Base-by-base conservation (phyloP, 2,797 vertebrate genomes). In the Enteromius thamalakanensis region DNA sequence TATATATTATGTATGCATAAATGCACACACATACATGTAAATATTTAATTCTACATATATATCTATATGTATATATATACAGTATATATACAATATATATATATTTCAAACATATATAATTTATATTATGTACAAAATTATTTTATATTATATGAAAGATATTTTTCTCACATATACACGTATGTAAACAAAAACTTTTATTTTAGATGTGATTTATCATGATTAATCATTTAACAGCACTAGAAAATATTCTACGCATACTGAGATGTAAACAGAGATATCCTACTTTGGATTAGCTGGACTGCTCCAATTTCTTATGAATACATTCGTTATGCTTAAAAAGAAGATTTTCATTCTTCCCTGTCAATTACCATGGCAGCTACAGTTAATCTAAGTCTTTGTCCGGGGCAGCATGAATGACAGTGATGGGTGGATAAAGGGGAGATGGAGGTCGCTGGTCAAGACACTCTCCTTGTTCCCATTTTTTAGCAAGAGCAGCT, bases 381-480 rank as follows among this genome's bases (percentile, higher is more conserved):
- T 85, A 14, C 8, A 88, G 85, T 89, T 92, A 90, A 90, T 87
- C 80, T 65, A 82, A 45, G 32, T 86, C 87, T 93, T 91, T 93
- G 89, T 90, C 58, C 5, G 19, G 79, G 74, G 65, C 23, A 65
- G 86, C 81, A 85, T 78, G 84, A 82, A 3, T 80, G 87, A 89
- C 90, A 91, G 83, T 87, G 90, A 90, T 88, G 88, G 79, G 89
- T 85, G 86, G 81, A 84, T 72, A 75, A 78, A 55, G 21, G 84
- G 78, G 85, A 78, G 90, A 85, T 58, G 47, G 80, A 75, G 90
- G 92, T 93, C 89, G 89, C 23, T 0, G 90, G 91, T 93, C 91
- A 92, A 93, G 91, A 19, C 84, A 84, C 82, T 91, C 77, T 88
- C 77, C 88, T 86, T 90, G 87, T 91, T 90, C 71, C 19, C 47